These are phyloP conservation scores for Melolontha melolontha DNA, from an alignment of 2,888 invertebrate species.

Conservation along the genomic window DNA sequence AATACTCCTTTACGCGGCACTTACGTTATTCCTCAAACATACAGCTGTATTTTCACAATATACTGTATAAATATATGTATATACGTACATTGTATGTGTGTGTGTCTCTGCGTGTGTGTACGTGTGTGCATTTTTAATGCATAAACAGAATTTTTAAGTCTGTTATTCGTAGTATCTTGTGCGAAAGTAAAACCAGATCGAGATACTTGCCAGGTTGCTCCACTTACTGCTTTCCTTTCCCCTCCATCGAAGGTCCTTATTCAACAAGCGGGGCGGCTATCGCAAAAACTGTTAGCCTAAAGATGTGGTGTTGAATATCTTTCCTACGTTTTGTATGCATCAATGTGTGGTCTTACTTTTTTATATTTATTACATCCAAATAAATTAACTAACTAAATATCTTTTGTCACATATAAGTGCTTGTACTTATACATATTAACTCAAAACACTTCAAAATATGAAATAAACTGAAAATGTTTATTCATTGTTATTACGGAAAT, in stretches of 20 bases:
- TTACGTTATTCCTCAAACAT: too few relatives aligned
- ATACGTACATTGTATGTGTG: too few relatives aligned
- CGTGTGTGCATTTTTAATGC: constrained; percentile 34
- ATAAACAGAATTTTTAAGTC: constrained; percentile 40
- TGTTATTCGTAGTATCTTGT: constrained; percentile 43
- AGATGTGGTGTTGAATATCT: constrained; percentile 42
- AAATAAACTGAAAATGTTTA: too few relatives aligned
- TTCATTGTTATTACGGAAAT: too few relatives aligned
- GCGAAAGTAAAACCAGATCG: constrained; percentile 51
- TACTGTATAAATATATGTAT: too few relatives aligned
- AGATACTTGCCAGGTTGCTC: constrained; percentile 49
- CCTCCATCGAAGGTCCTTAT: constrained; percentile 32
- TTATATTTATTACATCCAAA: constrained; percentile 3
- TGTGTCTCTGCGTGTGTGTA: too few relatives aligned
- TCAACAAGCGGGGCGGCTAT: constrained; percentile 28
- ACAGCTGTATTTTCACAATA: too few relatives aligned
- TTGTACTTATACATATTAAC: too few relatives aligned
- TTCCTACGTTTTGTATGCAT: constrained; percentile 39
- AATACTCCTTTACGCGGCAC: too few relatives aligned
- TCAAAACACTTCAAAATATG: too few relatives aligned
- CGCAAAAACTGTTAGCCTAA: constrained; percentile 44
- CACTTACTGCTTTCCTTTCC: constrained; percentile 44
- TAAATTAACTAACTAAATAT: too few relatives aligned
- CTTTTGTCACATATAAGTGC: too few relatives aligned
- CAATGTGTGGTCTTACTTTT: constrained; percentile 43